These are phyloP conservation scores for Sardinella longiceps DNA, from an alignment of 2,797 vertebrate genomes.

Conservation along the genomic window DNA sequence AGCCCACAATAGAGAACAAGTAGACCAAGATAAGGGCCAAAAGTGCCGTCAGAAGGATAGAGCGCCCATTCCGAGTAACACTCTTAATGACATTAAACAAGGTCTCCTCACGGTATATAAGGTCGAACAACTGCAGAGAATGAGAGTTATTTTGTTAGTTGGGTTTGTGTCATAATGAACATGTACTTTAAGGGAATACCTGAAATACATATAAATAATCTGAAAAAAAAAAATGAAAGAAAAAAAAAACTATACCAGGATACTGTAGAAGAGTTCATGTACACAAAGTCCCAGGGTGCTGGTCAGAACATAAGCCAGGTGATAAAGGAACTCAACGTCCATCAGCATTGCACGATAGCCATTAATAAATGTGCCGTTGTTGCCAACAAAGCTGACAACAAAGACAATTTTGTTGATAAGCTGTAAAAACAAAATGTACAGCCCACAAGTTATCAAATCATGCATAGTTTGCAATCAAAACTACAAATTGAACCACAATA, in stretches of 20 bases:
- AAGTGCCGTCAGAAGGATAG: conserved; percentile 94
- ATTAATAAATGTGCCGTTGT: conserved; percentile 96
- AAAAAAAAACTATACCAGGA: conserved; percentile 78
- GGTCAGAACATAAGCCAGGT: conserved; percentile 90
- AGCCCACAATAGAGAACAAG: conserved; percentile 98
- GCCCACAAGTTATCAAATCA: background rate
- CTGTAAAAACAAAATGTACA: conserved; percentile 63
- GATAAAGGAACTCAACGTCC: conserved; percentile 95
- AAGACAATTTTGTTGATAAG: conserved; percentile 96
- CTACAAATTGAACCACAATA: background rate
- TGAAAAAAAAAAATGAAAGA: background rate
- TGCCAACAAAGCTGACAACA: conserved; percentile 96
- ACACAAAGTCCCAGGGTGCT: conserved; percentile 91
- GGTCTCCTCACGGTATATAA: conserved; percentile 96
- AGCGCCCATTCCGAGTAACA: conserved; percentile 93
- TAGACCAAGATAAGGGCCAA: conserved; percentile 98
- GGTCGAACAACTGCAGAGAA: conserved; percentile 85
- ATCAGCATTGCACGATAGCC: conserved; percentile 97
- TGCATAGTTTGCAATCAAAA: background rate
- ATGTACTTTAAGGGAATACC: background rate
- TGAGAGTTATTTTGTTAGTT: background rate
- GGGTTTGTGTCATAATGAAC: background rate
- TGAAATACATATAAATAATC: background rate
- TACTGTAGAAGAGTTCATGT: conserved; percentile 96
- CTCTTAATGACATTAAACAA: conserved; percentile 98